A percentile compares a stretch with the other conserved stretches of the same genome.
Evolutionary conservation across 2,113 vertebrate species (phyloP).

Genomic region (Equus quagga): DNA sequence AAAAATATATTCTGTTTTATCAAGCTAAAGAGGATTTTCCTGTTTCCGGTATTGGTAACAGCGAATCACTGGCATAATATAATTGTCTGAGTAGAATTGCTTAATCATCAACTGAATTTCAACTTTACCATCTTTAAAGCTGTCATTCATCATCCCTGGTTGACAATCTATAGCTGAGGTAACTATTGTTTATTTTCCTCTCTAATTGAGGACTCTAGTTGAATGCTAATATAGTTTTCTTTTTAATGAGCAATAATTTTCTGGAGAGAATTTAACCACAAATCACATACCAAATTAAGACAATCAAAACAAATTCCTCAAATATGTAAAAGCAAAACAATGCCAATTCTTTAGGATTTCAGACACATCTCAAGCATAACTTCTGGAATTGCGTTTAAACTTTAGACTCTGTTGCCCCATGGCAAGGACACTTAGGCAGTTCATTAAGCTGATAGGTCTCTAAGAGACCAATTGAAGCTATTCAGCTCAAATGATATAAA

Average conservation of each 20-base stretch:
- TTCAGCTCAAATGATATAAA: constrained; percentile 2
- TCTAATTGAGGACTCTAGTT: neutral
- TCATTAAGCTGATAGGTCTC: constrained; percentile 75
- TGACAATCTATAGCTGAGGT: constrained; percentile 60
- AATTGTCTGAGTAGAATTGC: constrained; percentile 44
- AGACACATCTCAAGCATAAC: neutral
- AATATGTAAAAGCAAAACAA: constrained; percentile 28
- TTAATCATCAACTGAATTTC: constrained; percentile 62
- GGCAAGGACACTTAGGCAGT: constrained; percentile 56
- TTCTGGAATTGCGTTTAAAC: constrained; percentile 55
- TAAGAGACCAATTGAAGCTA: constrained; percentile 74
- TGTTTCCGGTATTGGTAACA: constrained; percentile 12
- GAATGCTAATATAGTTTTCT: neutral
- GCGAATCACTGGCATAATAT: constrained; percentile 31
- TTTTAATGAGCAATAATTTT: constrained; percentile 44
- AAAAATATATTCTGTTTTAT: neutral
- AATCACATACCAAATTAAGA: constrained; percentile 39
- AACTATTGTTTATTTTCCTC: constrained; percentile 38
- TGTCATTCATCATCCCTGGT: constrained; percentile 52
- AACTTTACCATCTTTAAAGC: constrained; percentile 54
- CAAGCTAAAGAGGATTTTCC: neutral
- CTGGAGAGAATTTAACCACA: neutral
- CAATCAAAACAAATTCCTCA: neutral
- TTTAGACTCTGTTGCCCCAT: neutral
- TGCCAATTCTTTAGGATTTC: neutral